Conservation (phyloP, 2,113 vertebrate genomes). For the Leuciscus idus region DNA sequence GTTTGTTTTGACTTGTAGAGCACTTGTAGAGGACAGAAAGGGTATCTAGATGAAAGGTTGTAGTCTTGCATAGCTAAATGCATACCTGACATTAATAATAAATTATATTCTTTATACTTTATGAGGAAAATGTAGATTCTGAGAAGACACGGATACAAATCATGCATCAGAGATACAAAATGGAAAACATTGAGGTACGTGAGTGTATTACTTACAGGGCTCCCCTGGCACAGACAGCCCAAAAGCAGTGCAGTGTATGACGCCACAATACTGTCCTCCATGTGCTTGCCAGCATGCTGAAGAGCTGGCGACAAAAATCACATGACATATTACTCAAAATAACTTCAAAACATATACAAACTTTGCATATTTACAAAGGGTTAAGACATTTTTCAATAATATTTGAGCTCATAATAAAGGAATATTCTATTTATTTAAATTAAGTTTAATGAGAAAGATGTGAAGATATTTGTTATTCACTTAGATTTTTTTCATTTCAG, state of each 20-base stretch:
- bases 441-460: not conserved
- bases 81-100: not conserved
- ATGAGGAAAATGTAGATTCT: not conserved
- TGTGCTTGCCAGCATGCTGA: conserved; percentile 98
- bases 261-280: conserved; percentile 99
- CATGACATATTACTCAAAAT: not conserved
- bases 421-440: not conserved
- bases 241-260: conserved; percentile 97
- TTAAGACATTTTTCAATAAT: not conserved
- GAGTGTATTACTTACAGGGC: conserved; percentile 81
- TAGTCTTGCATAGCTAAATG: not conserved
- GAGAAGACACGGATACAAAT: not conserved
- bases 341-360: too few relatives aligned
- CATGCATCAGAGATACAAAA: not conserved
- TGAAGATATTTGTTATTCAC: not conserved
- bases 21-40: conserved; percentile 5
- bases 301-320: conserved; percentile 79
- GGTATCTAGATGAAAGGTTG: not conserved
- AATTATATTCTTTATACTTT: not conserved
- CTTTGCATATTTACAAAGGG: too few relatives aligned
- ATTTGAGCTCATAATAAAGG: not conserved
- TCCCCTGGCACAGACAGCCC: conserved; percentile 96
- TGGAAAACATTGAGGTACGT: not conserved
- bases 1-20: not conserved
- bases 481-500: not conserved